These are phyloP conservation scores for Sylvilagus bachmani DNA, from an alignment of 2,113 vertebrate species.

Conservation along the genomic window DNA sequence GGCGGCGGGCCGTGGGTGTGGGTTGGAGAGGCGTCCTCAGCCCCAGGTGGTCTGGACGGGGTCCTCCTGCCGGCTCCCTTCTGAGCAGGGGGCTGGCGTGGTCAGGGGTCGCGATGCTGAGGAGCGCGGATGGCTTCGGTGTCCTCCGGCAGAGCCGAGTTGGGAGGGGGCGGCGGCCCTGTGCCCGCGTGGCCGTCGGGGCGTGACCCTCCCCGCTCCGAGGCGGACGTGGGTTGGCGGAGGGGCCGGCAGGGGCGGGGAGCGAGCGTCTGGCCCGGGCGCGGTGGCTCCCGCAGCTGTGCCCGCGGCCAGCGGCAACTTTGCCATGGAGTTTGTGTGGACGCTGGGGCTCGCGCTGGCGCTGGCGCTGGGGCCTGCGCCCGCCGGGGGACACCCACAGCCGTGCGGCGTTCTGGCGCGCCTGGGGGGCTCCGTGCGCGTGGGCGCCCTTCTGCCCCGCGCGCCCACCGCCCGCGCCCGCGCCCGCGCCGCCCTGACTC, in stretches of 20 bases:
- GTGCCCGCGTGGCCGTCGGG: no score
- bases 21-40: not conserved
- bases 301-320: not conserved
- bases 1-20: not conserved
- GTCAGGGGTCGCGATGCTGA: no score
- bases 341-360: conserved; percentile 61
- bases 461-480: conserved; percentile 74
- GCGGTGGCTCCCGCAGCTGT: not conserved
- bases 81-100: no score
- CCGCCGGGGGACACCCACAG: conserved; percentile 75
- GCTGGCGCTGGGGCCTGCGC: conserved; percentile 35
- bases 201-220: no score
- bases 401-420: conserved; percentile 90
- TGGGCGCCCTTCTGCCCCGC: conserved; percentile 90
- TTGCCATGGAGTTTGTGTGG: conserved; percentile 71
- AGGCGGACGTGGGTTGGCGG: not conserved
- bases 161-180: no score
- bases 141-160: no score
- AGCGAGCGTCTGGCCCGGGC: not conserved
- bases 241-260: no score
- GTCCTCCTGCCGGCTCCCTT: no score
- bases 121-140: no score
- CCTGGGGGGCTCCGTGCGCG: conserved; percentile 90
- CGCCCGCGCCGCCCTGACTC: conserved; percentile 87
- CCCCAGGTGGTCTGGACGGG: not conserved